Percentiles rank a stretch among this genome's conserved stretches.
Conservation (phyloP, 92 coral and sea anemone genomes). For the Actinernus sp. region DNA sequence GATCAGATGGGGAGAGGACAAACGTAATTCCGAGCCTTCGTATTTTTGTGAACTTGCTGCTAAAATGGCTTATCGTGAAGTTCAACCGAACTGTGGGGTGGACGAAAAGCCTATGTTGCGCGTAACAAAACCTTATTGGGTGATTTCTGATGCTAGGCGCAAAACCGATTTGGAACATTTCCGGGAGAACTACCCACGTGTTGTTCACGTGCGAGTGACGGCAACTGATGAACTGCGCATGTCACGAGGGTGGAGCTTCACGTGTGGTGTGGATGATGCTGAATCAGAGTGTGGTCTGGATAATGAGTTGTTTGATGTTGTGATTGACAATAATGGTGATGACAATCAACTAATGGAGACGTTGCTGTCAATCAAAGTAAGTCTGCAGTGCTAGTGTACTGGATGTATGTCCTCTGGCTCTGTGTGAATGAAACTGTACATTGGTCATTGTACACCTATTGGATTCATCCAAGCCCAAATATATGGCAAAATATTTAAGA, state of each 20-base stretch:
- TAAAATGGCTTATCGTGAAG: slow-evolving; percentile 31
- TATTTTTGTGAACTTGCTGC: slow-evolving; percentile 90
- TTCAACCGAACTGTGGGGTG: background rate
- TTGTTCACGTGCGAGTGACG: slow-evolving; percentile 72
- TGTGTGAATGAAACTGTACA: too few relatives aligned
- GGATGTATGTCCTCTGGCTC: too few relatives aligned
- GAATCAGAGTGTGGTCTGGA: slow-evolving; percentile 98
- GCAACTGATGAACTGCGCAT: slow-evolving; percentile 73
- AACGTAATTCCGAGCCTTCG: slow-evolving; percentile 71
- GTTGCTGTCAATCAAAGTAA: background rate
- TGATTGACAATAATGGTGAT: slow-evolving; percentile 77
- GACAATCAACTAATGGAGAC: slow-evolving; percentile 12
- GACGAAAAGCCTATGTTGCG: too few relatives aligned
- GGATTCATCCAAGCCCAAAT: too few relatives aligned
- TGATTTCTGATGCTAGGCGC: slow-evolving; percentile 91
- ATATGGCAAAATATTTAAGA: too few relatives aligned
- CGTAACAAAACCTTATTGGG: slow-evolving; percentile 72
- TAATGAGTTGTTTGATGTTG: slow-evolving; percentile 64
- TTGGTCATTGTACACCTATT: too few relatives aligned
- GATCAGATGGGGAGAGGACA: slow-evolving; percentile 97
- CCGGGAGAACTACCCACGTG: slow-evolving; percentile 42
- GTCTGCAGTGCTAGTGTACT: too few relatives aligned
- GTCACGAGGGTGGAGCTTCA: slow-evolving; percentile 91
- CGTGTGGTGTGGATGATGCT: slow-evolving; percentile 88
- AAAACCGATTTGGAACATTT: slow-evolving; percentile 79